Conservation (phyloP, 2,888 invertebrate genomes). For the Drosophila neonasuta region DNA sequence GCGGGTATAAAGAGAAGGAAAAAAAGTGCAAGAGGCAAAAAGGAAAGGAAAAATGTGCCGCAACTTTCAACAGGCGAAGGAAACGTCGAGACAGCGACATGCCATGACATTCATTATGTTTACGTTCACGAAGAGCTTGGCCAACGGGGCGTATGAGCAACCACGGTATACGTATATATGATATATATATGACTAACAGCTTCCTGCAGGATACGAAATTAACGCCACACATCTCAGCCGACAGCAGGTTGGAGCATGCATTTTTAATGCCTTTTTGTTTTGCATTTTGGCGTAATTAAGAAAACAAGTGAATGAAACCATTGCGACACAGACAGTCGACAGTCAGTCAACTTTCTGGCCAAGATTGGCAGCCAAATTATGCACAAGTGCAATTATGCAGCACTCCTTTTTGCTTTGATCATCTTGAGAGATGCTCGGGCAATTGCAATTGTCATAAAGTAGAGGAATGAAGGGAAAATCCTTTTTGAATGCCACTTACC, state of each 20-base stretch:
- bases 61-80: conserved; percentile 22
- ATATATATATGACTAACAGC: conserved; percentile 39
- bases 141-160: conserved; percentile 66
- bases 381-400: conserved; percentile 79
- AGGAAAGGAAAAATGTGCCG: conserved; percentile 12
- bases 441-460: conserved; percentile 7
- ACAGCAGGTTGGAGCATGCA: conserved; percentile 38
- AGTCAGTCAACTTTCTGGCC: conserved; percentile 1
- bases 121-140: conserved; percentile 37
- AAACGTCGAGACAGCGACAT: conserved; percentile 34
- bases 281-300: conserved; percentile 71
- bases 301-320: conserved; percentile 65
- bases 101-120: conserved; percentile 67
- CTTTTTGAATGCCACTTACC: conserved; percentile 69
- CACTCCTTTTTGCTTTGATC: conserved; percentile 67
- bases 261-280: conserved; percentile 69
- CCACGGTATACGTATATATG: not conserved
- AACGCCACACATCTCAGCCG: conserved; percentile 39
- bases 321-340: conserved; percentile 11
- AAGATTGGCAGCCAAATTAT: conserved; percentile 59
- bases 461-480: not conserved
- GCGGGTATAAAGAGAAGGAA: not conserved
- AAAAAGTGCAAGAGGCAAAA: conserved; percentile 13
- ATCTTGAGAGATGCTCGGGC: conserved; percentile 40
- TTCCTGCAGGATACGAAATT: conserved; percentile 58